Evolutionary conservation across 2,797 vertebrate species (phyloP).

Genomic region (Labroides dimidiatus): DNA sequence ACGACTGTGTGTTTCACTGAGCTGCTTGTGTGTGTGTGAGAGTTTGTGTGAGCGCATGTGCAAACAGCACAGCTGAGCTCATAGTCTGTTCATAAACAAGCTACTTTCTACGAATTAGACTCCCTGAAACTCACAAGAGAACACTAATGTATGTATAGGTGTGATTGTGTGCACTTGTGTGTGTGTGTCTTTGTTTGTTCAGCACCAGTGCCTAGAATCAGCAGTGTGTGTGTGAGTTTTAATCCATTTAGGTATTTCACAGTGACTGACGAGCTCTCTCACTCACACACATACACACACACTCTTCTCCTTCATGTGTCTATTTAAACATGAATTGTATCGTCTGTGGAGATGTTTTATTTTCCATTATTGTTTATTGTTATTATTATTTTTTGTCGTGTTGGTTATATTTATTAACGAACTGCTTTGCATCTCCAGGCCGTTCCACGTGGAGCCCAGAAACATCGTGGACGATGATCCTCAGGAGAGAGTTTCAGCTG

Average conservation of each 20-base stretch:
- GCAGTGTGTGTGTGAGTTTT: constrained; percentile 55
- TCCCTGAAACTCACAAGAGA: constrained; percentile 48
- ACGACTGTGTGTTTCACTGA: too few species aligned
- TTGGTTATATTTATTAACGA: too few species aligned
- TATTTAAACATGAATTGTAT: neutral
- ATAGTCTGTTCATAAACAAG: constrained; percentile 15
- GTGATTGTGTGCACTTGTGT: constrained; percentile 25
- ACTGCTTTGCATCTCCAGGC: constrained; percentile 75
- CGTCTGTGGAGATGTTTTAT: too few species aligned
- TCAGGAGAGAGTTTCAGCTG: constrained; percentile 88
- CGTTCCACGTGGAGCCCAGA: constrained; percentile 92
- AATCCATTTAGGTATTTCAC: constrained; percentile 82
- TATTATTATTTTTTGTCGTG: too few species aligned
- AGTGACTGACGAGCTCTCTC: constrained; percentile 29
- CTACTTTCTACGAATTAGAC: constrained; percentile 12
- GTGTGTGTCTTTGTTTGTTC: constrained; percentile 1
- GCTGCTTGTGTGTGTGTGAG: neutral
- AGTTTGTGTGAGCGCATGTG: neutral
- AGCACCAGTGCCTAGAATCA: constrained; percentile 31
- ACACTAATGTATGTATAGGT: constrained; percentile 23
- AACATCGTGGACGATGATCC: constrained; percentile 86
- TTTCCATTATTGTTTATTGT: too few species aligned
- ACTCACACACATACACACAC: neutral
- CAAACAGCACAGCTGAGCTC: constrained; percentile 4
- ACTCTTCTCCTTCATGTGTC: neutral